Base-by-base conservation (phyloP, 1,140 invertebrate species). In the Tetramorium simillimum region DNA sequence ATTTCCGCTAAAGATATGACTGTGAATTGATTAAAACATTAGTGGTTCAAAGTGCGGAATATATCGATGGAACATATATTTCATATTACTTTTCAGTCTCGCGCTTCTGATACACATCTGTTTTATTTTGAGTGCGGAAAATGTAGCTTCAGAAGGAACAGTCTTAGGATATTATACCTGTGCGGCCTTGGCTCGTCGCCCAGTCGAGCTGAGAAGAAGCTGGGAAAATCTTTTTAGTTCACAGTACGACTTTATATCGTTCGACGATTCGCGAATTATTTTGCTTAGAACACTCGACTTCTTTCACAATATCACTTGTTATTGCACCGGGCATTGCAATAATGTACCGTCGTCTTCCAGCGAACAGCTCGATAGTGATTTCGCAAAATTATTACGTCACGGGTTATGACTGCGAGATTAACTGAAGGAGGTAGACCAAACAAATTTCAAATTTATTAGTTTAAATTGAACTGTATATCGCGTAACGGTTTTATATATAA, bases 321-420 rank as follows among this genome's bases (percentile, higher is more conserved):
- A 58, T 67, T 80, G 24, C 21, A 69, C 7, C 28, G 28, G 37
- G 16, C 21, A 40, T 6, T 51, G 9, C 28, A 37, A 28, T 40
- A 37, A 40, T 18, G 12, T 43, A 43, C 24, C 37, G 0, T 69
- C 6, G 49, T 80, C 14, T 49, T 62, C 16, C 7, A 3, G 24
- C 43, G 33, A 69, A 14, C 14, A 21, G 18, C 21, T 2, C 16
- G 46, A 28, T 37, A n/a, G 46, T 49, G 43, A 69, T 81, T 81
- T 70, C 46, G 62, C 46, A 40, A 70, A 77, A 81, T 81, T 69
- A 70, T 81, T 69, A 81, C 63, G 33, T 81, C 77, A 81, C n/a
- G 2, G 40, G 43, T 70, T 53, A 69, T 80, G 46, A 40, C 49
- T 43, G 33, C 46, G 10, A 70, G 67, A 81, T 69, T 70, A 33